Conservation (phyloP, 2,797 vertebrate species). For the Typhlichthys subterraneus region DNA sequence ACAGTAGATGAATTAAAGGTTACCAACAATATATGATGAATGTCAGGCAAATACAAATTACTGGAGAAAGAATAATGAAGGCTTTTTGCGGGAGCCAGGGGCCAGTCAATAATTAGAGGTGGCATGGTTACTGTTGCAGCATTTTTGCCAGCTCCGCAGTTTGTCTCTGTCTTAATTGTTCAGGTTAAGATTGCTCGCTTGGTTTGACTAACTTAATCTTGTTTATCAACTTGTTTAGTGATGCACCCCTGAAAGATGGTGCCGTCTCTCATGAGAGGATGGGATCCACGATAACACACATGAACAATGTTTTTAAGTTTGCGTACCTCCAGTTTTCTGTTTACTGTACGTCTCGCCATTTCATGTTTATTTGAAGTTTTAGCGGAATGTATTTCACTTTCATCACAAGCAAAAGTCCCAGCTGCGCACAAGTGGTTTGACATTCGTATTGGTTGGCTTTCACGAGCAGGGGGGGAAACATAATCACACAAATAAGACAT, state of each 20-base stretch:
- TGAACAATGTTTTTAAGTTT: slow-evolving; percentile 56
- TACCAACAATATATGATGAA: slow-evolving; percentile 81
- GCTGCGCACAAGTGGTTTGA: slow-evolving; percentile 64
- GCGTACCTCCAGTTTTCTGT: slow-evolving; percentile 32
- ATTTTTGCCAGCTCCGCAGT: slow-evolving; percentile 56
- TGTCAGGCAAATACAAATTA: slow-evolving; percentile 85
- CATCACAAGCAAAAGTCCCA: slow-evolving; percentile 71
- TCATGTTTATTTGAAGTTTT: slow-evolving; percentile 67
- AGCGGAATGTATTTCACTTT: slow-evolving; percentile 70
- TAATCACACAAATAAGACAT: slow-evolving; percentile 86
- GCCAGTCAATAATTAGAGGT: slow-evolving; percentile 83
- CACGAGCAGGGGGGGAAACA: slow-evolving; percentile 62
- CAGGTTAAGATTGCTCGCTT: slow-evolving; percentile 69
- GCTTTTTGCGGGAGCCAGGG: slow-evolving; percentile 51
- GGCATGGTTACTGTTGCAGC: slow-evolving; percentile 50
- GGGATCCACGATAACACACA: slow-evolving; percentile 38
- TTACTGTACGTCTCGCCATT: slow-evolving; percentile 29
- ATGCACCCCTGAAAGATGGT: slow-evolving; percentile 2
- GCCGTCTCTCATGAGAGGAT: slow-evolving; percentile 27
- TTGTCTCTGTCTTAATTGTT: slow-evolving; percentile 73
- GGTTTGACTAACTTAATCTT: neutral
- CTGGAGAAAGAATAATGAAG: slow-evolving; percentile 78
- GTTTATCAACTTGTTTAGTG: slow-evolving; percentile 20
- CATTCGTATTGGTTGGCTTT: slow-evolving; percentile 59
- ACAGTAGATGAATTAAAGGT: slow-evolving; percentile 94